Evolutionary conservation across 2,888 invertebrate genomes (phyloP).

Genomic region (Mongoloraphidia duomilia): DNA sequence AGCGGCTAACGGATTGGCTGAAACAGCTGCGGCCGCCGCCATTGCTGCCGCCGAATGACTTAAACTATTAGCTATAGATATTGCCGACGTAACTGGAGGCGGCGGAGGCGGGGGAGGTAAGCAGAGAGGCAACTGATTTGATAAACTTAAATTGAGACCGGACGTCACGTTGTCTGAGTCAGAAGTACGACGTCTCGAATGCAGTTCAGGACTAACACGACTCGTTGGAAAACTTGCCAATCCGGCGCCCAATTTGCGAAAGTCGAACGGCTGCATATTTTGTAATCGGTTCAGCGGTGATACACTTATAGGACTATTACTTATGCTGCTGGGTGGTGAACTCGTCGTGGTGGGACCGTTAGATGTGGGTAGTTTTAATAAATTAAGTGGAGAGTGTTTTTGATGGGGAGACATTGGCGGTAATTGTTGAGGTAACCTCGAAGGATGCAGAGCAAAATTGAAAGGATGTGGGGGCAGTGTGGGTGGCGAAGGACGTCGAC

Average conservation of each 20-base stretch:
- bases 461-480: constrained; percentile 33
- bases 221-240: constrained; percentile 39
- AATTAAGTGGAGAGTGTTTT: constrained; percentile 29
- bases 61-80: constrained; percentile 36
- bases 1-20: constrained; percentile 42
- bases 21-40: constrained; percentile 47
- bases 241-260: constrained; percentile 59
- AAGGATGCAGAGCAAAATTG: constrained; percentile 20
- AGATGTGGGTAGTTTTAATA: constrained; percentile 31
- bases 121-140: constrained; percentile 47
- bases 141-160: constrained; percentile 45
- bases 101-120: constrained; percentile 42
- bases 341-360: constrained; percentile 40
- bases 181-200: constrained; percentile 35
- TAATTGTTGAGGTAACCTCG: constrained; percentile 12
- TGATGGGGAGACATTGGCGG: constrained; percentile 34
- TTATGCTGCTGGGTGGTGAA: constrained; percentile 42
- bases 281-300: constrained; percentile 80
- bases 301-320: constrained; percentile 46
- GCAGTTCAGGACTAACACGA: constrained; percentile 28
- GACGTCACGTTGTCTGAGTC: constrained; percentile 31
- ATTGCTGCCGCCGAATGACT: constrained; percentile 50
- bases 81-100: constrained; percentile 40
- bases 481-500: constrained; percentile 49
- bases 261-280: constrained; percentile 93